Evolutionary conservation across 2,797 vertebrate genomes (phyloP), one percentile per base, ranked within the genome.

Genomic region (Pygocentrus nattereri): DNA sequence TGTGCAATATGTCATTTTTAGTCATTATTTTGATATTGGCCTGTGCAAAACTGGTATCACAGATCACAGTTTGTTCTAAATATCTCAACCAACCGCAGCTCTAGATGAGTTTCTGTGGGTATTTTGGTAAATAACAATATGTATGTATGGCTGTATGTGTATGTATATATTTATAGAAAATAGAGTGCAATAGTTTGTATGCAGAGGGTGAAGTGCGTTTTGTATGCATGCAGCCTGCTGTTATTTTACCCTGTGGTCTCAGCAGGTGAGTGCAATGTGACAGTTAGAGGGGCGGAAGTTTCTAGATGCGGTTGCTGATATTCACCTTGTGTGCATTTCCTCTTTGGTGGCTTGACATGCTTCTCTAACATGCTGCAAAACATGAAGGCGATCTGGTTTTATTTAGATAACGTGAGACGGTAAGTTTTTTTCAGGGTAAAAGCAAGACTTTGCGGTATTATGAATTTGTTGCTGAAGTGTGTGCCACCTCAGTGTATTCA

Each of bases 241-340:
- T 68, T 68, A 68, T 68, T 68, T 68, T 23, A 11, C 21, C 30
- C 30, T 56, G 70, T 50, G 30, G 69, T 31, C 49, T 12, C 49
- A 15, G 71, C 31, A 74, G 72, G 49, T 74, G 72, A 59, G 30
- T 5, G 30, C 5, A 38, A 8, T 65, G 71, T 69, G 67, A 76
- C 50, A 50, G 61, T 75, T 62, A 70, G 72, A 82, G 72, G 19
- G 75, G 58, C 47, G 61, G 61, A 77, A 54, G 61, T 65, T 77
- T 52, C 62, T 23, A 65, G 49, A 65, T 77, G 75, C 30, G 58
- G 27, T 50, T 15, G 11, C 47, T 38, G 62, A 61, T 54, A 52
- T 41, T 15, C 27, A 30, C 27, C 25, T n/a, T 52, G 23, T 27
- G 27, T 44, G 31, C 25, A 21, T 52, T 74, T 74, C 72, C 72